phyloP scores from a whole-genome alignment of 1,140 invertebrate genomes.

The Whitmania pigra region DNA sequence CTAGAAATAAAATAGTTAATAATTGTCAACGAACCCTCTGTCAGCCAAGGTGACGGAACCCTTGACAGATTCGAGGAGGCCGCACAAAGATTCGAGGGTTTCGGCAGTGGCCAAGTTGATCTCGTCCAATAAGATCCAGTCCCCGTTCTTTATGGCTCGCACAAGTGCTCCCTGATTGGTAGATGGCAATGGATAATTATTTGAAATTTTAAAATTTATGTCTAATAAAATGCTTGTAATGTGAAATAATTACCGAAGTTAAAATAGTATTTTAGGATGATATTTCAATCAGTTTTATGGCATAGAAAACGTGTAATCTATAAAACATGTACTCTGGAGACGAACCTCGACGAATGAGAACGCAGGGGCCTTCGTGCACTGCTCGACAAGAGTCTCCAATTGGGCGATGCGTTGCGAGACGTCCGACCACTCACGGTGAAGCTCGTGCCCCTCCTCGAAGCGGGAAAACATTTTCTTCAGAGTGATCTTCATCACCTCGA shows the following conservation, averaged over 20 bases:
- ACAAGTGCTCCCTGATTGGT: slow-evolving; percentile 61
- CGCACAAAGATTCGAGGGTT: slow-evolving; percentile 83
- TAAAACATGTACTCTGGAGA: background rate
- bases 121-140: slow-evolving; percentile 93
- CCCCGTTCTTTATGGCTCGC: slow-evolving; percentile 70
- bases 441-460: background rate
- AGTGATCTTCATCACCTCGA: too few species aligned
- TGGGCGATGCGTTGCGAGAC: slow-evolving; percentile 53
- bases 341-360: slow-evolving; percentile 74
- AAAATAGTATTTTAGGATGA: background rate
- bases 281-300: background rate
- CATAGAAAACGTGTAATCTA: too few species aligned
- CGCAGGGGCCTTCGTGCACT: slow-evolving; percentile 57
- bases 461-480: too few species aligned
- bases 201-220: background rate
- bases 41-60: slow-evolving; percentile 72
- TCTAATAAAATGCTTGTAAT: background rate
- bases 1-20: background rate
- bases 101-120: slow-evolving; percentile 92
- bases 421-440: slow-evolving; percentile 48
- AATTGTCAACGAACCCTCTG: slow-evolving; percentile 57
- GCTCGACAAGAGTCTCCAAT: slow-evolving; percentile 54
- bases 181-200: background rate
- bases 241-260: background rate
- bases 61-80: slow-evolving; percentile 66